Percentiles rank a stretch among this genome's conserved stretches.
phyloP scores from a whole-genome alignment of 2,888 invertebrate species.

The Dasysyrphus tricinctus region DNA sequence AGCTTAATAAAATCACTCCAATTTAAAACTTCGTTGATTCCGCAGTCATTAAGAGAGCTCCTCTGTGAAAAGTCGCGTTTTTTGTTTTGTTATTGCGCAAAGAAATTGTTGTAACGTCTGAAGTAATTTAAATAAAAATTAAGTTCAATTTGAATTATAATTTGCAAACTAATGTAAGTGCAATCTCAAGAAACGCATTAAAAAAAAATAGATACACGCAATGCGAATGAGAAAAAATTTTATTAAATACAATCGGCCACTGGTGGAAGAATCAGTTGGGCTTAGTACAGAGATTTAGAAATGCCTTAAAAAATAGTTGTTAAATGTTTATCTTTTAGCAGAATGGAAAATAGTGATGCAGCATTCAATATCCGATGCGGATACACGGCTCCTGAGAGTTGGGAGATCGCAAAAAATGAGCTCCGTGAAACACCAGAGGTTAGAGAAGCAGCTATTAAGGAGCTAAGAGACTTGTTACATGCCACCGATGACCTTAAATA shows the following conservation, averaged over 20 bases:
- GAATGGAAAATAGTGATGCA: slow-evolving; percentile 81
- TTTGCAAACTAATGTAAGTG: slow-evolving; percentile 60
- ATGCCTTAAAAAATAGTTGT: slow-evolving; percentile 7
- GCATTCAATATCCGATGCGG: slow-evolving; percentile 86
- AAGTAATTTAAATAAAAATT: slow-evolving; percentile 17
- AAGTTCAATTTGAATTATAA: slow-evolving; percentile 19
- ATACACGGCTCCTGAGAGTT: slow-evolving; percentile 86
- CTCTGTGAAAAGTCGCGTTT: slow-evolving; percentile 62
- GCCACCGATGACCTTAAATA: slow-evolving; percentile 88
- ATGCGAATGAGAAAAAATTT: neutral
- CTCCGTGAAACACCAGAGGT: slow-evolving; percentile 90
- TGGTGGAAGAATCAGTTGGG: slow-evolving; percentile 22
- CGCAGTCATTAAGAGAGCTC: slow-evolving; percentile 61
- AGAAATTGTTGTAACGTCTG: neutral
- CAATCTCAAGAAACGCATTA: slow-evolving; percentile 19
- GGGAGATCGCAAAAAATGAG: slow-evolving; percentile 86
- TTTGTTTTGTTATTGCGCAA: neutral
- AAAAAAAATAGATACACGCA: slow-evolving; percentile 50
- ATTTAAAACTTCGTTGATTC: slow-evolving; percentile 46
- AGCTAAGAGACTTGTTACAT: slow-evolving; percentile 87
- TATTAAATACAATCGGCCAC: neutral
- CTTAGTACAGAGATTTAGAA: neutral
- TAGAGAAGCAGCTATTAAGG: slow-evolving; percentile 85
- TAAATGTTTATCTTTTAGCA: slow-evolving; percentile 68
- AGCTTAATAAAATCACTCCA: slow-evolving; percentile 65